A percentile compares a stretch with the other conserved stretches of the same genome.
These are phyloP conservation scores for Bombus affinis DNA, from an alignment of 1,140 invertebrate genomes.

Conservation along the genomic window DNA sequence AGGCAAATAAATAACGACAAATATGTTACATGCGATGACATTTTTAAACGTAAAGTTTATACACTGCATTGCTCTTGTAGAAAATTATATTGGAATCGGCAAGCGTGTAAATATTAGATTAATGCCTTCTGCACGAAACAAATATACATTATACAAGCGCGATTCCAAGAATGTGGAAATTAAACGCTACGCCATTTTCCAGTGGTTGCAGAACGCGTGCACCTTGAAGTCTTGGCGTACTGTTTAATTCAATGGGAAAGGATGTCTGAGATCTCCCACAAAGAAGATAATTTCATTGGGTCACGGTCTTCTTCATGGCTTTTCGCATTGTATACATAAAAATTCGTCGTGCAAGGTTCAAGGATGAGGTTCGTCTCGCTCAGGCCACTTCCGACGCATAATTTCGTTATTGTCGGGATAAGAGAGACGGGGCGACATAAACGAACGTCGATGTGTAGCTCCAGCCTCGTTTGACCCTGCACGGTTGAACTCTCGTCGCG, in stretches of 20 bases:
- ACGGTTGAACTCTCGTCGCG: constrained; percentile 72
- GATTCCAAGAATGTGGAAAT: constrained; percentile 10
- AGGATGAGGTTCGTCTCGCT: not conserved
- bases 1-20: not conserved
- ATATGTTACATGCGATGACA: too few species aligned
- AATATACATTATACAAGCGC: not conserved
- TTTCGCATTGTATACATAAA: not conserved
- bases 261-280: constrained; percentile 10
- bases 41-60: too few species aligned
- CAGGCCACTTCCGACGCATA: constrained; percentile 43
- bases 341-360: constrained; percentile 6
- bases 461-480: constrained; percentile 56
- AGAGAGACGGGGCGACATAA: constrained; percentile 37
- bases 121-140: too few species aligned
- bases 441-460: constrained; percentile 31
- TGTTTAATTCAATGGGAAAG: constrained; percentile 13
- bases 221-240: not conserved
- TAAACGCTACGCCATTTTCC: constrained; percentile 25
- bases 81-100: not conserved
- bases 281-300: not conserved
- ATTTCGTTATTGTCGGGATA: constrained; percentile 39
- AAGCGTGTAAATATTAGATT: not conserved
- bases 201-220: constrained; percentile 5
- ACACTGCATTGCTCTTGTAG: too few species aligned
- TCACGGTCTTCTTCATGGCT: not conserved